Conservation (phyloP, 2,113 vertebrate species). For the Seriola aureovittata region DNA sequence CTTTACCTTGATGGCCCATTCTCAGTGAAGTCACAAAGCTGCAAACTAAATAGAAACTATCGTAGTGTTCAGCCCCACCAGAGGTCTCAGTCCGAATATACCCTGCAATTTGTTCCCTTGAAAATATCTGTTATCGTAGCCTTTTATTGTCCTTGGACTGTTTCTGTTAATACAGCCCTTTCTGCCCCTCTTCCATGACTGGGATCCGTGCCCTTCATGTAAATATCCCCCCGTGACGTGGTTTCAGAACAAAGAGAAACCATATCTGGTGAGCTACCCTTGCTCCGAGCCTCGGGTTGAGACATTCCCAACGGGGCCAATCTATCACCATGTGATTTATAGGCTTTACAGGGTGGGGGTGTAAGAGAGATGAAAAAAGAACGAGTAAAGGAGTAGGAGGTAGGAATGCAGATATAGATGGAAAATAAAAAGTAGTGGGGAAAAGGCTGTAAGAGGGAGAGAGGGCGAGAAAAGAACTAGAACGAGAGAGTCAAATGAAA, state of each 20-base stretch:
- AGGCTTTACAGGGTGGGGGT: conserved; percentile 42
- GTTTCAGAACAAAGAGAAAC: conserved; percentile 64
- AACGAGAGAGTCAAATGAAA: not conserved
- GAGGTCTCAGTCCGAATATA: conserved; percentile 62
- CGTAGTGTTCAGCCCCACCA: conserved; percentile 45
- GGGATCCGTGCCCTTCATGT: conserved; percentile 73
- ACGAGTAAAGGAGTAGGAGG: not conserved
- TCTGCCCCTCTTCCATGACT: conserved; percentile 53
- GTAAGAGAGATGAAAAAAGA: not conserved
- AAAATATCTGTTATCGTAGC: conserved; percentile 61
- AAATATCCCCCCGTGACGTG: conserved; percentile 66
- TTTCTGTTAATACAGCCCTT: conserved; percentile 45
- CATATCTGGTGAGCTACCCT: conserved; percentile 64
- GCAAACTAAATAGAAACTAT: conserved; percentile 62
- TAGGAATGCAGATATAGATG: not conserved
- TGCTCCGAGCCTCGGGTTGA: conserved; percentile 64
- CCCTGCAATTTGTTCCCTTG: conserved; percentile 67
- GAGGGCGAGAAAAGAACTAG: not conserved
- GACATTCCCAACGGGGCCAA: conserved; percentile 70
- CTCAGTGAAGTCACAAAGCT: conserved; percentile 31
- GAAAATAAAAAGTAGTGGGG: not conserved
- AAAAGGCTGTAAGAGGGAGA: not conserved
- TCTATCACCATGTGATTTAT: conserved; percentile 79
- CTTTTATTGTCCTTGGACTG: conserved; percentile 68
- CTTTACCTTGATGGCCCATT: conserved; percentile 43